Conservation (phyloP, 53 echinoderm and acorn worm genomes). For the Luidia sarsii region DNA sequence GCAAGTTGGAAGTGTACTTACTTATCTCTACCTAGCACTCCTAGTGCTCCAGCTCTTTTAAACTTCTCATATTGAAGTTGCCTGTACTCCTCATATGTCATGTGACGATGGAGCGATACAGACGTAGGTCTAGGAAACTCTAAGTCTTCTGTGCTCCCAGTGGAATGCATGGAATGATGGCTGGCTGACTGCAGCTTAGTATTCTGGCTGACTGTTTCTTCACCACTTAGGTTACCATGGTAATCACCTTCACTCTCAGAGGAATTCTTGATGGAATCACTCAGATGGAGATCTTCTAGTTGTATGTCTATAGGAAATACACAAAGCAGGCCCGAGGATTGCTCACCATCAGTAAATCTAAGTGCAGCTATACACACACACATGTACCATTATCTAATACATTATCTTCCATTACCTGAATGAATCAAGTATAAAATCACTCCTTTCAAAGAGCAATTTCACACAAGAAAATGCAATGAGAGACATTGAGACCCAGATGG, state of each 20-base stretch:
- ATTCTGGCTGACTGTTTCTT: slow-evolving; percentile 17
- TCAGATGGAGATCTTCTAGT: slow-evolving; percentile 83
- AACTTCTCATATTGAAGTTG: slow-evolving; percentile 95
- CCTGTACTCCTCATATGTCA: slow-evolving; percentile 91
- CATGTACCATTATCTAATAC: too few relatives aligned
- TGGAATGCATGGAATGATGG: slow-evolving; percentile 66
- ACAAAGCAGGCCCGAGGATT: too few relatives aligned
- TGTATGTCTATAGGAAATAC: too few relatives aligned
- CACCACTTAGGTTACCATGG: slow-evolving; percentile 41
- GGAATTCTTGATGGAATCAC: slow-evolving; percentile 69
- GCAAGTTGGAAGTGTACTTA: slow-evolving; percentile 48
- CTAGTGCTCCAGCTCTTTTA: slow-evolving; percentile 94
- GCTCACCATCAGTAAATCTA: too few relatives aligned
- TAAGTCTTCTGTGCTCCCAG: slow-evolving; percentile 70
- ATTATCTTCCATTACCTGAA: too few relatives aligned
- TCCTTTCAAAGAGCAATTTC: too few relatives aligned
- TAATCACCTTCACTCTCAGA: slow-evolving; percentile 84
- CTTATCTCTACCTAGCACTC: slow-evolving; percentile 88
- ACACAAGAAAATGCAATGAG: too few relatives aligned
- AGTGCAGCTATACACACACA: too few relatives aligned
- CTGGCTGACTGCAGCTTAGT: slow-evolving; percentile 55
- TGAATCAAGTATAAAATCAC: too few relatives aligned
- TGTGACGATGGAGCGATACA: slow-evolving; percentile 89
- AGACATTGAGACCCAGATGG: too few relatives aligned
- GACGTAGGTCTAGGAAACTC: slow-evolving; percentile 92